Conservation (phyloP, 2,797 vertebrate species). For the Streptopelia turtur region DNA sequence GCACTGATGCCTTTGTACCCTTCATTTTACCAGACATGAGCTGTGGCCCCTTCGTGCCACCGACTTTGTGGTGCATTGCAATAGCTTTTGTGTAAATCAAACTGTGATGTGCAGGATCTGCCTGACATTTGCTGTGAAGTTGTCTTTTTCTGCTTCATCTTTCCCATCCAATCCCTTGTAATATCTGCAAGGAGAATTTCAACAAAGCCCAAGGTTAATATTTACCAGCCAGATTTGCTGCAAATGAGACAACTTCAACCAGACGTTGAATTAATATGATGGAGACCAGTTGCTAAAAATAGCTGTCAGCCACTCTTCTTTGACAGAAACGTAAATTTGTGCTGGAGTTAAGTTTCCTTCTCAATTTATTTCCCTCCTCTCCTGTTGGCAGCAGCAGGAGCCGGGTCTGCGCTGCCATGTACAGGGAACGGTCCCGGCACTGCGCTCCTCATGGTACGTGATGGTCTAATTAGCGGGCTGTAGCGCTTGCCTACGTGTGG, state of each 20-base stretch:
- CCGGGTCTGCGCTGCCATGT: neutral
- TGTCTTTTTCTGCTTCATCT: constrained; percentile 48
- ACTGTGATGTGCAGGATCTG: neutral
- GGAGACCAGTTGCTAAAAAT: constrained; percentile 56
- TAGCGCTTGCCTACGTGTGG: neutral
- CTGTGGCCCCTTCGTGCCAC: neutral
- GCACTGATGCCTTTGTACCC: neutral
- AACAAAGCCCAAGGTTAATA: constrained; percentile 75
- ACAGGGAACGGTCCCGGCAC: neutral
- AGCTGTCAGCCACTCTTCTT: constrained; percentile 58
- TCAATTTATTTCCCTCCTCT: neutral
- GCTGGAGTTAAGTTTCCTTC: constrained; percentile 12
- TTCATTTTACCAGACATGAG: neutral
- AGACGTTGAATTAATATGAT: constrained; percentile 67
- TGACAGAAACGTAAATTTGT: constrained; percentile 55
- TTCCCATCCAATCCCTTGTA: constrained; percentile 14
- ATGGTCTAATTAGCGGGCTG: neutral
- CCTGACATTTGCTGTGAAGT: constrained; percentile 27
- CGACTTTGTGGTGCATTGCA: neutral
- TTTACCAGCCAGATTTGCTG: constrained; percentile 71
- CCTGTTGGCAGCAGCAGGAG: neutral
- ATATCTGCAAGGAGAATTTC: constrained; percentile 72
- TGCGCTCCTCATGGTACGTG: fast-evolving
- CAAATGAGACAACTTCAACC: constrained; percentile 65
- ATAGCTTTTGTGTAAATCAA: constrained; percentile 18